These are phyloP conservation scores for Pithys albifrons DNA, from an alignment of 2,113 vertebrate genomes.

Conservation along the genomic window DNA sequence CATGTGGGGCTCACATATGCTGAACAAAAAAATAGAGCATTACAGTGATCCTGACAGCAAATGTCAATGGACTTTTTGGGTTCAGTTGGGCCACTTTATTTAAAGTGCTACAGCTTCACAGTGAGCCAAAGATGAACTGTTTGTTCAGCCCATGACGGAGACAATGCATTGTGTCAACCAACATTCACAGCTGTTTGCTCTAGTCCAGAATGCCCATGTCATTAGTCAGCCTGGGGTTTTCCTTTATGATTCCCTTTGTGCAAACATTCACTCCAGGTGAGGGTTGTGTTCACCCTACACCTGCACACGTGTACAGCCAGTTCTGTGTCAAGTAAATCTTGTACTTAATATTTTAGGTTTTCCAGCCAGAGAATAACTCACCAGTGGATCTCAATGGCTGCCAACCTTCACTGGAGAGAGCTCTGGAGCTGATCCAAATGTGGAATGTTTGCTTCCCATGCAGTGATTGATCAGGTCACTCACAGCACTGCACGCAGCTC, in stretches of 20 bases:
- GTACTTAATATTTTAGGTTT: background rate
- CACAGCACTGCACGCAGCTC: rapidly evolving
- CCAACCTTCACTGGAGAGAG: rapidly evolving
- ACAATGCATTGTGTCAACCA: background rate
- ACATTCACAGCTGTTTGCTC: background rate
- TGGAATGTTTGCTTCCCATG: rapidly evolving
- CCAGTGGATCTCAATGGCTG: rapidly evolving
- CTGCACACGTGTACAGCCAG: rapidly evolving
- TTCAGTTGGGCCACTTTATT: background rate
- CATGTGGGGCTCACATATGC: background rate
- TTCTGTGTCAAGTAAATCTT: rapidly evolving
- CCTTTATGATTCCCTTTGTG: background rate
- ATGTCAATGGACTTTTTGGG: background rate
- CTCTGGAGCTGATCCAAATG: rapidly evolving
- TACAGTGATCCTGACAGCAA: background rate
- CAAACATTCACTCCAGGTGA: background rate
- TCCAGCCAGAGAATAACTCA: background rate
- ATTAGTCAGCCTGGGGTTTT: background rate
- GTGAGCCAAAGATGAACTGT: background rate
- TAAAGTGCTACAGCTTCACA: background rate
- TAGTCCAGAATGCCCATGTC: background rate
- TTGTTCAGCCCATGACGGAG: background rate
- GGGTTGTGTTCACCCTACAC: rapidly evolving
- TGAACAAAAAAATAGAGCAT: background rate
- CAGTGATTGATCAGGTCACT: rapidly evolving